Base-by-base conservation (phyloP, 2,113 vertebrate species). In the Heteronetta atricapilla region DNA sequence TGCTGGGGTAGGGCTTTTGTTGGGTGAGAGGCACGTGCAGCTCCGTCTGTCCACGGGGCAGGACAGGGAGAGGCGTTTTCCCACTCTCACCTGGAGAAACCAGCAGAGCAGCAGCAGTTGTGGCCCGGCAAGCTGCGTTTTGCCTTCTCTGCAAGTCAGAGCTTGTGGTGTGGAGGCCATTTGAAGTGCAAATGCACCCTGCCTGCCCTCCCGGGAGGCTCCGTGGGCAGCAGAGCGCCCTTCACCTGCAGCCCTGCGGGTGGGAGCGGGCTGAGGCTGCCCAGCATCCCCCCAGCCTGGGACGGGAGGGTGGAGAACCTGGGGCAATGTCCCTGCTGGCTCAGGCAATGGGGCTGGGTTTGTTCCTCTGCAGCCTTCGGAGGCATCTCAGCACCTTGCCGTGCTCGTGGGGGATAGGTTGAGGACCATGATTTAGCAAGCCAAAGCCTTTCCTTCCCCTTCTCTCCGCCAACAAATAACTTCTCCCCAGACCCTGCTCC, bases 31-130 rank as follows among this genome's bases (percentile, higher is more conserved):
- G 56, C 23, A 63, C 11, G 56, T 26, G n/a, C 12, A 48, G 56
- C 72, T 62, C 20, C 8, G 13, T 33, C 63, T 1, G 0, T 50
- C 11, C 0, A 0, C 36, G 31, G 33, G 28, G 11, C 0, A 7
- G 56, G 50, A 20, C 4, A 28, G 44, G 69, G 69, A 52, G 58
- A 70, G 21, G 25, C 8, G 1, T 31, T 50, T 18, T 34, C 40
- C 69, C 0, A 0, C 34, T 48, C 48, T 31, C 63, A 13, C 31
- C 60, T 28, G 60, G 44, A 73, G 26, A 67, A 74, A 42, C 28
- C 56, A 18, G 66, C 36, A 5, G 8, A 33, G 16, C 21, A 33
- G 33, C 48, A 44, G 46, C 38, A 36, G 74, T 36, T 13, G 10
- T 20, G 26, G 26, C 52, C 11, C 34, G 17, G 20, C 34, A 23